Base-by-base conservation (phyloP, 2,888 invertebrate species). In the Caenorhabditis sulstoni region DNA sequence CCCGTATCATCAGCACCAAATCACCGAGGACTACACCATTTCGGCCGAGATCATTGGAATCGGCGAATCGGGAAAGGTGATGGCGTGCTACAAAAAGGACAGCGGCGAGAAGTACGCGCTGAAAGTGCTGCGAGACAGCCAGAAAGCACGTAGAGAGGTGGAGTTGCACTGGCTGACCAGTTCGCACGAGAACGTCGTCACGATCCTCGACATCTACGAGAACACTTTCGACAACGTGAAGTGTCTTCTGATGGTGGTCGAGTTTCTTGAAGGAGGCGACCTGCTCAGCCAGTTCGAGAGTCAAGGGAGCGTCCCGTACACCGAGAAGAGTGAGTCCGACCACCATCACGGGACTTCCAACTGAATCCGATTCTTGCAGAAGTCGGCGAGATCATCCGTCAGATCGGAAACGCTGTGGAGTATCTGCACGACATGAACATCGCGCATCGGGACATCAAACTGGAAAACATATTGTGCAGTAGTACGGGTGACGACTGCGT, bases 51-150 rank as follows among this genome's bases (percentile, higher is more conserved):
- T 98, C 50, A 93, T 99, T 82, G 97, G 98, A 59, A 93, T 97
- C 83, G 98, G 98, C 16, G 97, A 99, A 86, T 98, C 97, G 92
- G 98, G 98, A 81, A 98, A 98, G 93, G 98, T 99, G 70, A 95
- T 99, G 57, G 95, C 97, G 92, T 97, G 97, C 92, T 94, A 93
- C 89, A 93, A 94, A 80, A 94, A 94, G 89, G 92, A 92, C 61
- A 94, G 93, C 0, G 94, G 94, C 59, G 92, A 93, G 83, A 96
- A 95, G 91, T 95, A 94, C 90, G 98, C 98, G 0, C 92, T 99
- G 71, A 99, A 99, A 93, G 95, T 95, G 23, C 92, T 98, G 14
- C 94, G 95, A 88, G 97, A 98, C 92, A 95, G 94, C 87, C 93
- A 94, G 14, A 98, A 97, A 91, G 96, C 97, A 0, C 92, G 96